Conservation (phyloP, 2,888 invertebrate genomes). For the Napeogenes inachia region DNA sequence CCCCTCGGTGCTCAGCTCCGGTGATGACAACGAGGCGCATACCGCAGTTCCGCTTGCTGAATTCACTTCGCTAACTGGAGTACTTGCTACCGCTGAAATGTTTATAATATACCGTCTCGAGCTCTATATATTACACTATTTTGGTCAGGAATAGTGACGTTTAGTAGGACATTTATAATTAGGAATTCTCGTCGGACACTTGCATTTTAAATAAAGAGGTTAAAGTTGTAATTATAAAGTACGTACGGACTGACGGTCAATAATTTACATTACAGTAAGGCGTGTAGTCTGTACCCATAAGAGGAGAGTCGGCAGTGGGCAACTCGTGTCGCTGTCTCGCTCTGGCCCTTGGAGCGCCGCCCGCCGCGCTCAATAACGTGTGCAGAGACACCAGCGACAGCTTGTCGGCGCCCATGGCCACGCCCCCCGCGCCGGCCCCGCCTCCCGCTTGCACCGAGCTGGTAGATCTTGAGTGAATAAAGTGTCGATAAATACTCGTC, state of each 20-base stretch:
- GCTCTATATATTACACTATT: no score
- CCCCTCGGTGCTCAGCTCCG: conserved; percentile 52
- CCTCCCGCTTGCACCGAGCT: conserved; percentile 51
- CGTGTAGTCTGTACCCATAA: conserved; percentile 41
- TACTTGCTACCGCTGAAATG: conserved; percentile 52
- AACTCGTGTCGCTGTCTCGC: conserved; percentile 41
- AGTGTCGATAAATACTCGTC: no score
- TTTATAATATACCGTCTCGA: background rate
- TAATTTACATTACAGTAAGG: background rate
- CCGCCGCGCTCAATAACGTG: conserved; percentile 57
- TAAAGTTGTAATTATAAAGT: background rate
- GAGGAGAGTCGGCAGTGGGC: conserved; percentile 44
- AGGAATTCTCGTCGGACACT: no score
- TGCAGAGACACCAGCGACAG: conserved; percentile 66
- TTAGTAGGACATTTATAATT: no score
- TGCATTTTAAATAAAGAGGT: no score
- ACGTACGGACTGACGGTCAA: background rate
- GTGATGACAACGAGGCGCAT: conserved; percentile 68
- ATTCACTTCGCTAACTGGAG: conserved; percentile 47
- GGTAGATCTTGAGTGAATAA: conserved; percentile 44
- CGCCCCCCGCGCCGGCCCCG: conserved; percentile 46
- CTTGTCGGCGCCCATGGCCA: conserved; percentile 51
- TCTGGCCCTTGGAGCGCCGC: conserved; percentile 37
- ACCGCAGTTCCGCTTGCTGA: conserved; percentile 40
- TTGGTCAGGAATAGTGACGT: no score